These are phyloP conservation scores for Phoeniculus purpureus DNA, from an alignment of 2,797 vertebrate species.

Conservation along the genomic window DNA sequence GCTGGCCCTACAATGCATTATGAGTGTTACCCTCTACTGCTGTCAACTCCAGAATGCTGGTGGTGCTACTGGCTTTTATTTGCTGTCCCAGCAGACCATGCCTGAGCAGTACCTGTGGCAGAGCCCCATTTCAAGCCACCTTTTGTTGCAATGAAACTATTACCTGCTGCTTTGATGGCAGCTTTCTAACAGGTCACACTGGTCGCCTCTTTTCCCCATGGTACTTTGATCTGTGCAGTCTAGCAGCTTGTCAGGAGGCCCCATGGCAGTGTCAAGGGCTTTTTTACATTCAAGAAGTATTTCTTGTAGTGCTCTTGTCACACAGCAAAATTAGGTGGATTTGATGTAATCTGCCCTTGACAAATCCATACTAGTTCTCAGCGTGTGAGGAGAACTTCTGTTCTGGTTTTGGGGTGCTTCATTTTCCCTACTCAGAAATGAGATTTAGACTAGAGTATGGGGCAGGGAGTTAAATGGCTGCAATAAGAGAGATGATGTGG, in stretches of 20 bases:
- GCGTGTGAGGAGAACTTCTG: neutral
- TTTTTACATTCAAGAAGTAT: neutral
- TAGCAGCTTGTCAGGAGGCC: neutral
- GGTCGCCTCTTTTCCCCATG: fast-evolving
- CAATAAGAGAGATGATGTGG: neutral
- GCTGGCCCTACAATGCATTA: fast-evolving
- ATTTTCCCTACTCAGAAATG: neutral
- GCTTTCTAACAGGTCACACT: neutral
- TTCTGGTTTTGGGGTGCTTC: neutral
- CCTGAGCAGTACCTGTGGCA: neutral
- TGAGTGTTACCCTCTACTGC: fast-evolving
- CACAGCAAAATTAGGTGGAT: neutral
- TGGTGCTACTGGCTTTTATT: too few relatives aligned
- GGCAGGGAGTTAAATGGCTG: neutral
- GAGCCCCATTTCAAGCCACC: neutral
- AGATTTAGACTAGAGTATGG: neutral
- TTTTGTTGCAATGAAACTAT: fast-evolving
- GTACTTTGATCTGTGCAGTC: neutral
- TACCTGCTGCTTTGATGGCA: neutral
- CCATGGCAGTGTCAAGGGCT: neutral
- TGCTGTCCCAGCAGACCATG: neutral
- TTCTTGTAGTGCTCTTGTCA: neutral
- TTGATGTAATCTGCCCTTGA: neutral
- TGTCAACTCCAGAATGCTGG: fast-evolving
- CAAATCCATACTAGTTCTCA: fast-evolving